Conservation (phyloP, 2,888 invertebrate genomes). For the Epistrophe grossulariae region DNA sequence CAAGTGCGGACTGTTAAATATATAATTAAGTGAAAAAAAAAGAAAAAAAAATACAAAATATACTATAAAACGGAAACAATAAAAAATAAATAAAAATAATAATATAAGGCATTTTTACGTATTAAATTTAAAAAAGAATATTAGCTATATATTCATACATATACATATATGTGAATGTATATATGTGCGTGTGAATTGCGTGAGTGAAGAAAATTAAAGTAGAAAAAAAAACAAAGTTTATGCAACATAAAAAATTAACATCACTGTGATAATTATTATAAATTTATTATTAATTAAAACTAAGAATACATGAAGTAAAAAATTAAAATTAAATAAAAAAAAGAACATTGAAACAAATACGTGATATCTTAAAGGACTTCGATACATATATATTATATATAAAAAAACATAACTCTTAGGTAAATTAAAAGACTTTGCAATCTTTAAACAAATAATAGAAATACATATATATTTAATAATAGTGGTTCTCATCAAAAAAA, state of each 20-base stretch:
- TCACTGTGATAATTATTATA: conserved; percentile 84
- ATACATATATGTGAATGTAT: conserved; percentile 75
- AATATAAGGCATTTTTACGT: conserved; percentile 78
- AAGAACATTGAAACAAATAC: conserved; percentile 84
- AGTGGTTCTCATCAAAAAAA: conserved; percentile 82
- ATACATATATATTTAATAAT: conserved; percentile 75
- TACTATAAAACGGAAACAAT: conserved; percentile 78
- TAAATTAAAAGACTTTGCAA: conserved; percentile 80
- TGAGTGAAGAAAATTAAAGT: conserved; percentile 80
- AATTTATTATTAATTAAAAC: conserved; percentile 82
- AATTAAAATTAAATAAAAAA: conserved; percentile 81
- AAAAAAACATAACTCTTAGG: conserved; percentile 76
- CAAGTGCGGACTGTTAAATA: conserved; percentile 69
- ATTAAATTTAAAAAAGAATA: conserved; percentile 68
- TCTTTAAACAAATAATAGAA: conserved; percentile 76
- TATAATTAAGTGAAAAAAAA: conserved; percentile 74
- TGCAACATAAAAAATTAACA: conserved; percentile 83
- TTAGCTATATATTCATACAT: conserved; percentile 74
- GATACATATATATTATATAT: conserved; percentile 83
- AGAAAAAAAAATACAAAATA: conserved; percentile 78
- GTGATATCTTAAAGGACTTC: conserved; percentile 84
- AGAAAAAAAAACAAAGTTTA: conserved; percentile 82
- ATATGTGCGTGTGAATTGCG: conserved; percentile 83
- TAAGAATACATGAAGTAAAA: conserved; percentile 79
- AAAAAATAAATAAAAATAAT: conserved; percentile 80